These are phyloP conservation scores for Sisyra nigra DNA, from an alignment of 2,888 invertebrate genomes.

Conservation along the genomic window DNA sequence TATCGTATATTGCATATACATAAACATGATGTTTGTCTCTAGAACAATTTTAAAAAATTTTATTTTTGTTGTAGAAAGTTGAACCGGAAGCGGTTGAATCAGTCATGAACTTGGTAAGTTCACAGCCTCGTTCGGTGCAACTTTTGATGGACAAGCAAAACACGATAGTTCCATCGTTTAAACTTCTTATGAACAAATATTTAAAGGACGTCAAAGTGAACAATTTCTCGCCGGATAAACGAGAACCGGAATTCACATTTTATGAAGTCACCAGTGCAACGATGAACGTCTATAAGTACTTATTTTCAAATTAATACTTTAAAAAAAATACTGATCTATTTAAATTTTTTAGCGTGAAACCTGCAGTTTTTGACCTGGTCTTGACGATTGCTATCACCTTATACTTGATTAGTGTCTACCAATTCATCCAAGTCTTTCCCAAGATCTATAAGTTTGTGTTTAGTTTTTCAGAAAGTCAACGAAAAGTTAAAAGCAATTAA, in stretches of 20 bases:
- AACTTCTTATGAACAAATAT: conserved; percentile 57
- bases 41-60: background rate
- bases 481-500: no score
- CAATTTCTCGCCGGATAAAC: conserved; percentile 54
- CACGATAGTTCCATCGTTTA: conserved; percentile 49
- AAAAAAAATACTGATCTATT: conserved; percentile 2
- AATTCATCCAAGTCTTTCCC: conserved; percentile 58
- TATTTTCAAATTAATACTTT: conserved; percentile 8
- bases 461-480: conserved; percentile 22
- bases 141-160: conserved; percentile 48
- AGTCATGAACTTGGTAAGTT: conserved; percentile 58
- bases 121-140: conserved; percentile 61
- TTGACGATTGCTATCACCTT: conserved; percentile 70
- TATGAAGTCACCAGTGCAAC: conserved; percentile 67
- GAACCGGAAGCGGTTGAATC: conserved; percentile 53
- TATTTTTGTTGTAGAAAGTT: conserved; percentile 41
- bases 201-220: conserved; percentile 59
- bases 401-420: conserved; percentile 75
- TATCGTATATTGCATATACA: no score
- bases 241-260: conserved; percentile 87
- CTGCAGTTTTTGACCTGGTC: conserved; percentile 93
- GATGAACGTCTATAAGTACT: conserved; percentile 77
- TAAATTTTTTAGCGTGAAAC: conserved; percentile 69
- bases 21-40: background rate
- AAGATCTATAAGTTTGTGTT: conserved; percentile 45